phyloP scores from a whole-genome alignment of 1,140 invertebrate species.

The Doryteuthis pealeii region DNA sequence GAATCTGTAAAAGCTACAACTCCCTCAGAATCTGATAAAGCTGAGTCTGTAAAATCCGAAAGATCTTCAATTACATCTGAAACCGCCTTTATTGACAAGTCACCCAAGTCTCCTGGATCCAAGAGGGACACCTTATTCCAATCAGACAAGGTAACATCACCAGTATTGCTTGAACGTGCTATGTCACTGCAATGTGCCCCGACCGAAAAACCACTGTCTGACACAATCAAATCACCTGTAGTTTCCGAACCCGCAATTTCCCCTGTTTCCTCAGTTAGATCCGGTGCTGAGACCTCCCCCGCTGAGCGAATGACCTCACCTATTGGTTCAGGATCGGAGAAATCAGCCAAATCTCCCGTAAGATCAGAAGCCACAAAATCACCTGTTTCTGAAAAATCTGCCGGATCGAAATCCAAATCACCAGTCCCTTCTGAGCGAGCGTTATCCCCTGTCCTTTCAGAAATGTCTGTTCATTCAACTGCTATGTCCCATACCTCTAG shows the following conservation, averaged over 20 bases:
- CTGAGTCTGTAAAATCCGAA: neutral
- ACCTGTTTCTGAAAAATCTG: neutral
- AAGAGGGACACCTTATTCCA: neutral
- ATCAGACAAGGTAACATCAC: neutral
- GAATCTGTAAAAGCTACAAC: conserved; percentile 2
- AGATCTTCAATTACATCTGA: neutral
- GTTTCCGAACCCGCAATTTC: neutral
- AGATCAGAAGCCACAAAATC: neutral
- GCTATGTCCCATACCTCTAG: neutral
- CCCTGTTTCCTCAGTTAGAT: neutral
- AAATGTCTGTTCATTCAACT: neutral
- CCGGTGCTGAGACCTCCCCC: neutral
- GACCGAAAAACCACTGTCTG: neutral
- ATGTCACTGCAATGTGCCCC: neutral
- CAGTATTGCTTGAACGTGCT: neutral
- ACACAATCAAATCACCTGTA: neutral
- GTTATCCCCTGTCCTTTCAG: neutral
- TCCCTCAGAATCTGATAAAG: neutral
- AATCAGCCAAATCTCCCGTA: neutral
- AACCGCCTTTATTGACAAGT: neutral
- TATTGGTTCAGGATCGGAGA: neutral
- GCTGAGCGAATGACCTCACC: neutral
- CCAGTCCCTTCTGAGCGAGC: neutral
- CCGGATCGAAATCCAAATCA: neutral
- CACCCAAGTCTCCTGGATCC: neutral